Base-by-base conservation (phyloP, 2,797 vertebrate species). In the Megalops cyprinoides region DNA sequence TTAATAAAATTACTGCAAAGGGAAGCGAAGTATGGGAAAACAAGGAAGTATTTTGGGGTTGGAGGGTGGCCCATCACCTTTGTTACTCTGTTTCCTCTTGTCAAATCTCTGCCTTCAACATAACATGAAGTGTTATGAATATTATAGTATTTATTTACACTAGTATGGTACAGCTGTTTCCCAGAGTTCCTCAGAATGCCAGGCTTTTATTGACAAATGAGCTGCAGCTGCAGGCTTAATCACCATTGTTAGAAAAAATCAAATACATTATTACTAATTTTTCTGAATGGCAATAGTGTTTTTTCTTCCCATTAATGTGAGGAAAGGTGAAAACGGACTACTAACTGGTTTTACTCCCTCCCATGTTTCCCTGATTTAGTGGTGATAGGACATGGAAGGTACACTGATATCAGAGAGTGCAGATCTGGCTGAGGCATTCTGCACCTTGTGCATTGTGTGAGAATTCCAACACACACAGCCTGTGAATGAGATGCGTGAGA, bases 401-500 rank as follows among this genome's bases (percentile, higher is more conserved):
- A 31, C 15, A 31, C 60, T 12, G 12, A 23, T 25, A 7, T 58
- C 55, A 58, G 58, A 58, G 34, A 65, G 12, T 65, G 31, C 8
- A 65, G 14, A 12, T 4, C 58, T 55, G 4, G 23, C 14, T 55
- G 18, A 55, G 23, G 1, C 18, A 14, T 20, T n/a, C 31, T 31
- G 67, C 67, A 6, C 2, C 69, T 85, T 91, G 88, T 91, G 92
- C 90, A n/a, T n/a, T n/a, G n/a, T 89, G 86, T 82, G 81, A 84
- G 84, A 58, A 89, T 87, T 93, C 94, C 92, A 77, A 80, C 89
- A 82, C 74, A 79, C 23, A 56, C 10, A 37, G 88, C 60, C 58
- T 6, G 5, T 81, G 82, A 87, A 83, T 83, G 84, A 76, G 84
- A 89, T 92, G 93, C 93, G 92, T 95, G 94, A 95, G 95, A 95